These are phyloP conservation scores for Apamea crenata DNA, from an alignment of 2,888 invertebrate genomes.

Conservation along the genomic window DNA sequence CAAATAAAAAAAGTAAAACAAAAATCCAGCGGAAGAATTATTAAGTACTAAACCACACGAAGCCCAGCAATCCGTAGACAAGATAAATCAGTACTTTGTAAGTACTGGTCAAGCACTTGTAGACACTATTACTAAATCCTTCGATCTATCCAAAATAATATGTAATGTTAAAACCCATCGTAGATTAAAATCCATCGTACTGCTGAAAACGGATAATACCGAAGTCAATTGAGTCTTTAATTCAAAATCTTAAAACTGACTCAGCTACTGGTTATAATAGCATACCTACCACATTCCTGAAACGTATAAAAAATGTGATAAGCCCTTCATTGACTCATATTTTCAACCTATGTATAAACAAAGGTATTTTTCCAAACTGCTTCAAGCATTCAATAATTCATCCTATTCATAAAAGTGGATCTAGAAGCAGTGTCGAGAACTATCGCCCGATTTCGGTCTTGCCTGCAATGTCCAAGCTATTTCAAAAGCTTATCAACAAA, in stretches of 20 bases:
- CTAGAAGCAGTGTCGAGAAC: background rate
- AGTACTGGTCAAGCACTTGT: background rate
- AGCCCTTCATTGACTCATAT: background rate
- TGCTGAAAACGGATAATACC: slow-evolving; percentile 1
- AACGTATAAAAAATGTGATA: background rate
- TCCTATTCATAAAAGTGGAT: background rate
- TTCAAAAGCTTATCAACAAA: background rate
- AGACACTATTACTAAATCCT: background rate
- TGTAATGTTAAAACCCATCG: background rate
- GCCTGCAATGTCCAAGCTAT: background rate
- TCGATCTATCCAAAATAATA: background rate
- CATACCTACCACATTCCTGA: background rate
- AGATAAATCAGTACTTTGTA: background rate
- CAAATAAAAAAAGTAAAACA: too few relatives aligned
- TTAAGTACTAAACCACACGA: slow-evolving; percentile 1
- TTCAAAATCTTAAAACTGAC: slow-evolving; percentile 3
- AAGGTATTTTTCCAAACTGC: background rate
- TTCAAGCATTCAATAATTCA: background rate
- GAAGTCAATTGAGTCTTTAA: background rate
- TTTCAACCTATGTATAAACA: background rate
- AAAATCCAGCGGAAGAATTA: background rate
- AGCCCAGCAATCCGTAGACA: background rate
- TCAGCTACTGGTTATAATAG: background rate
- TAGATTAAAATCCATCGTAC: background rate
- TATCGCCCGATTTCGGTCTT: slow-evolving; percentile 1